phyloP scores from a whole-genome alignment of 2,888 invertebrate species.

The Lithophane semibrunnea region DNA sequence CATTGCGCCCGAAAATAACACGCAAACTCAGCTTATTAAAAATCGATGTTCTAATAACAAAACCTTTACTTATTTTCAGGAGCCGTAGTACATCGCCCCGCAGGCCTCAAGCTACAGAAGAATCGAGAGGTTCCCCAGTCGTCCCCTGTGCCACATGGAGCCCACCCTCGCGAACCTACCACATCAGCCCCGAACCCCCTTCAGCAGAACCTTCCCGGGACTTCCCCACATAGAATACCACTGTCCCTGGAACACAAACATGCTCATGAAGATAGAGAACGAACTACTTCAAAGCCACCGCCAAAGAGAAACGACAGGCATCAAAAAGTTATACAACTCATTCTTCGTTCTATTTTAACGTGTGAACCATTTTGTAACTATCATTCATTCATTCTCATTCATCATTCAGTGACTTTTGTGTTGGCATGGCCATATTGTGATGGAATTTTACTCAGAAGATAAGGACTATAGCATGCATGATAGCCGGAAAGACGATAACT shows the following conservation, averaged over 20 bases:
- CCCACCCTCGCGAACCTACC: conserved; percentile 74
- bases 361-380: conserved; percentile 48
- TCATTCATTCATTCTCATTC: conserved; percentile 71
- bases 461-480: conserved; percentile 84
- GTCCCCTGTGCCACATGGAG: conserved; percentile 81
- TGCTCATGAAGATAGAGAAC: conserved; percentile 93
- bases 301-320: conserved; percentile 95
- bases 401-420: conserved; percentile 80
- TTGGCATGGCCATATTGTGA: conserved; percentile 79
- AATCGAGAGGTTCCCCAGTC: conserved; percentile 71
- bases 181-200: conserved; percentile 79
- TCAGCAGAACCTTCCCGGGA: conserved; percentile 76
- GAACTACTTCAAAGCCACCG: conserved; percentile 95
- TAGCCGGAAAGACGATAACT: conserved; percentile 79
- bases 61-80: conserved; percentile 74
- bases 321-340: conserved; percentile 96
- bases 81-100: conserved; percentile 82
- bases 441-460: conserved; percentile 80
- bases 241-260: conserved; percentile 86
- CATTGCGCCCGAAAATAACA: background rate
- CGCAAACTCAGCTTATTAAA: background rate
- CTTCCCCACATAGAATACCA: conserved; percentile 82
- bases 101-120: conserved; percentile 62
- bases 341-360: conserved; percentile 96
- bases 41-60: background rate